Evolutionary conservation across 2,113 vertebrate species (phyloP), one percentile per base, ranked within the genome.

Genomic region (Cyprinodon variegatus): DNA sequence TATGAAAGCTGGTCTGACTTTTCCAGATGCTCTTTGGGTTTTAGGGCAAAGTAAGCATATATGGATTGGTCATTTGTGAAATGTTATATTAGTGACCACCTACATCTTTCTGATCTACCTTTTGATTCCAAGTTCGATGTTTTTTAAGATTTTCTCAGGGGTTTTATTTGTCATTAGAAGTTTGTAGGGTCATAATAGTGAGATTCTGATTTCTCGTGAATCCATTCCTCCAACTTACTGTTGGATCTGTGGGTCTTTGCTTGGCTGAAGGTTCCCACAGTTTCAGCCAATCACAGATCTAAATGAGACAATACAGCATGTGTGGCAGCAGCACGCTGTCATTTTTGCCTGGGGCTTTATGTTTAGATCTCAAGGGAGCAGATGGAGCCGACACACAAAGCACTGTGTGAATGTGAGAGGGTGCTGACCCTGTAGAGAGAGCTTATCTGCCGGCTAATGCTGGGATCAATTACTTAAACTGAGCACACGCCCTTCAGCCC

Each of bases 181-280:
- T 57, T 15, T 57, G 50, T 20, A 20, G 17, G 89, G 69, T 89
- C 29, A 88, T 86, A 81, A 86, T 72, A 86, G 81, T 83, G 64
- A 83, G 82, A 77, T 70, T 91, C 60, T 91, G 91, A 76, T 87
- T 65, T 90, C 61, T 82, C 66, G 81, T 88, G 90, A 68, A 77
- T 85, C 77, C 90, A 82, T 73, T 83, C 79, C 90, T 90, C 78
- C 22, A 91, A 88, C 90, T 93, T 93, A 94, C 93, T 92, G 68
- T 90, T 91, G 75, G 90, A 91, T 88, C 78, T 89, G 90, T 93
- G 89, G 76, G 89, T 91, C 81, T 82, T 50, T 68, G 79, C 77
- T 76, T 88, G 43, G 61, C 10, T 69, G 68, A 50, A 85, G 65
- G 76, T 92, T 94, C 92, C 86, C 93, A 94, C 91, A 92, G 45